Conservation (phyloP, 2,113 vertebrate genomes). For the Micronycteris hirsuta region DNA sequence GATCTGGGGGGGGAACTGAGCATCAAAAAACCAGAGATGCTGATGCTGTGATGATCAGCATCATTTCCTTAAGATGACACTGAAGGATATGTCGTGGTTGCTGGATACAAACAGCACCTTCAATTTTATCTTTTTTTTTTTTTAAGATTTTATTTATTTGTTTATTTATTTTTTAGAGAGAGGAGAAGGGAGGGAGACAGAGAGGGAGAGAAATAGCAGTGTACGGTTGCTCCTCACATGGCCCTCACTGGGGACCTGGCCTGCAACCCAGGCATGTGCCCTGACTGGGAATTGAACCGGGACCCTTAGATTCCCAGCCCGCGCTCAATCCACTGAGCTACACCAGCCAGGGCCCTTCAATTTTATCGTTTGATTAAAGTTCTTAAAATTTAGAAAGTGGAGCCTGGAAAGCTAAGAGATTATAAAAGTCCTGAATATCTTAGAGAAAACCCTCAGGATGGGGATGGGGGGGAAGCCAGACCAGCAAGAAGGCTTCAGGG, state of each 20-base stretch:
- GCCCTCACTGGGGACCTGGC: too few relatives aligned
- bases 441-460: slow-evolving; percentile 54
- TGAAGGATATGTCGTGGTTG: slow-evolving; percentile 10
- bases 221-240: too few relatives aligned
- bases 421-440: slow-evolving; percentile 64
- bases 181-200: too few relatives aligned
- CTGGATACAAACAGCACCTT: slow-evolving; percentile 70
- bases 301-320: too few relatives aligned
- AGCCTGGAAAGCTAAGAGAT: slow-evolving; percentile 53
- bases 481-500: slow-evolving; percentile 33
- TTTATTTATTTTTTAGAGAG: too few relatives aligned
- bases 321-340: too few relatives aligned
- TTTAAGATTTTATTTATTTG: too few relatives aligned
- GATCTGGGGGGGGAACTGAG: slow-evolving; percentile 39
- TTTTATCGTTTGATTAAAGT: slow-evolving; percentile 62
- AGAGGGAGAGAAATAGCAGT: too few relatives aligned
- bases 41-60: slow-evolving; percentile 79
- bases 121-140: slow-evolving; percentile 65
- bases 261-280: too few relatives aligned
- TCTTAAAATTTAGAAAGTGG: slow-evolving; percentile 50
- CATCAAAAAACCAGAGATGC: slow-evolving; percentile 45
- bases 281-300: too few relatives aligned
- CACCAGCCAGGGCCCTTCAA: too few relatives aligned
- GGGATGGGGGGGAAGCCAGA: neutral
- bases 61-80: slow-evolving; percentile 64